These are phyloP conservation scores for Vireo altiloquus DNA, from an alignment of 2,113 vertebrate genomes.

Conservation along the genomic window DNA sequence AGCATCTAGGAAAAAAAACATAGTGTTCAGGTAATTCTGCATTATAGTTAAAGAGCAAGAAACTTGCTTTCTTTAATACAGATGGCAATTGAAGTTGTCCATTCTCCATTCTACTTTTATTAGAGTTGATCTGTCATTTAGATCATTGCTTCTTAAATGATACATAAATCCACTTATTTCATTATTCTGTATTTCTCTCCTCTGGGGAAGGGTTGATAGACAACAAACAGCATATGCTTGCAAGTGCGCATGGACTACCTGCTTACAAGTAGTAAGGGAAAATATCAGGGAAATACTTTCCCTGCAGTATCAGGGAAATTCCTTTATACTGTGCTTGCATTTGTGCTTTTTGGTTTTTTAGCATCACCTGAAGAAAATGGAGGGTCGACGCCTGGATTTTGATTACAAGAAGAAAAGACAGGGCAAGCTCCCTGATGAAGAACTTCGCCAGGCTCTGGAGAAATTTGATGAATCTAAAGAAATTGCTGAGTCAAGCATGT, in stretches of 20 bases:
- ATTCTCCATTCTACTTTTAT: background rate
- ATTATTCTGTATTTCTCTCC: background rate
- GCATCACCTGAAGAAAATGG: conserved; percentile 97
- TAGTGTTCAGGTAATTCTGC: background rate
- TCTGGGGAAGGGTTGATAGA: background rate
- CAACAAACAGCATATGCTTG: background rate
- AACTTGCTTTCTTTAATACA: rapidly evolving
- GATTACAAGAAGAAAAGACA: conserved; percentile 99
- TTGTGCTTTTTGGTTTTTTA: conserved; percentile 36
- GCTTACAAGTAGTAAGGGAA: no score
- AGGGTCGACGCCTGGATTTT: conserved; percentile 95
- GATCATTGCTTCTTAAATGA: background rate
- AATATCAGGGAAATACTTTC: no score
- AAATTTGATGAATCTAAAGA: conserved; percentile 99
- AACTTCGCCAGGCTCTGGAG: conserved; percentile 93
- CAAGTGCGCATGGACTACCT: background rate
- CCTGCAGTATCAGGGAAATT: background rate
- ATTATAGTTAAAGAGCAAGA: background rate
- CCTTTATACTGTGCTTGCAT: background rate
- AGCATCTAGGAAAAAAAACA: background rate
- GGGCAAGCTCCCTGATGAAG: conserved; percentile 92
- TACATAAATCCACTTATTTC: background rate
- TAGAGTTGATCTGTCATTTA: background rate
- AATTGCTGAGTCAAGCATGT: conserved; percentile 98
- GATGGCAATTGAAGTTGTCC: background rate